Evolutionary conservation across 2,797 vertebrate genomes (phyloP).

Genomic region (Alectoris magna): DNA sequence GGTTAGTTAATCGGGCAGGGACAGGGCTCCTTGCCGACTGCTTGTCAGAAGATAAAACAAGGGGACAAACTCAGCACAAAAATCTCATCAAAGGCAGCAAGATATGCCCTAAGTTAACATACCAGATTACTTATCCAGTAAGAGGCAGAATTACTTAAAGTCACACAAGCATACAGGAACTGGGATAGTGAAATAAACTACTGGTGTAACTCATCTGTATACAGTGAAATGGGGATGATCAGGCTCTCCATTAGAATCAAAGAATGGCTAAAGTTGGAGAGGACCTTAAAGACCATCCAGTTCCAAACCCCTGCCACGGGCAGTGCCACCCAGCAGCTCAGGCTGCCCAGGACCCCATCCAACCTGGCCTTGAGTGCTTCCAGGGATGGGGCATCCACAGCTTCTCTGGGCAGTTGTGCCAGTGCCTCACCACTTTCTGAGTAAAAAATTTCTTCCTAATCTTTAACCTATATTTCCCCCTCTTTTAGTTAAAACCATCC

Average conservation of each 20-base stretch:
- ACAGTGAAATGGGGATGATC: fast-evolving
- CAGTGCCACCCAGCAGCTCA: no score
- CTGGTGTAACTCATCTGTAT: not conserved
- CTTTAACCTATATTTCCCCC: no score
- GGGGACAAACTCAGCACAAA: not conserved
- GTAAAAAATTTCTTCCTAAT: no score
- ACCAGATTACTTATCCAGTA: not conserved
- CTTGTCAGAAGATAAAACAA: not conserved
- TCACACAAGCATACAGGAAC: not conserved
- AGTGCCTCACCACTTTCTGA: no score
- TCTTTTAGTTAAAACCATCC: no score
- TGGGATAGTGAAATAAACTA: not conserved
- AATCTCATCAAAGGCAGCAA: not conserved
- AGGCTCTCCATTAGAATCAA: not conserved
- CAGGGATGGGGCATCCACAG: no score
- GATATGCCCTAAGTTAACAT: not conserved
- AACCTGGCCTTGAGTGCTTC: no score
- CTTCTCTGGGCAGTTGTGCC: no score
- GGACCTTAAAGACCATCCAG: no score
- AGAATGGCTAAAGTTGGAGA: no score
- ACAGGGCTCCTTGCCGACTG: not conserved
- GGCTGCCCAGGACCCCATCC: no score
- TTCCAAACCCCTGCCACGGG: no score
- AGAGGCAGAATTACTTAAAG: not conserved
- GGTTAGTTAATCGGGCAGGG: not conserved